These are phyloP conservation scores for Cremastobaeus sp. DNA, from an alignment of 2,888 invertebrate genomes.

Conservation along the genomic window DNA sequence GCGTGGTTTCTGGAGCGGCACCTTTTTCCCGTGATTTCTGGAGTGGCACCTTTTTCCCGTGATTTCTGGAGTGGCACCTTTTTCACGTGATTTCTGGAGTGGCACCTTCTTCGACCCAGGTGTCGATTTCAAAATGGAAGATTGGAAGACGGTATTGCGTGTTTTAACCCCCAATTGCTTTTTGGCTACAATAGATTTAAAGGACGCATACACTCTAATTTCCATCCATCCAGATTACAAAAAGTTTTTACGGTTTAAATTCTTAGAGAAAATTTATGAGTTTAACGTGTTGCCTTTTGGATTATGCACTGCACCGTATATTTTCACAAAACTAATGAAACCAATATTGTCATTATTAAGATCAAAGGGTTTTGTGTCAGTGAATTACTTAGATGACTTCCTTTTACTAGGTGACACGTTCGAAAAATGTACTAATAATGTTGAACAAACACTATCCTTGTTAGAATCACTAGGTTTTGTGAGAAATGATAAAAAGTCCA, in stretches of 20 bases:
- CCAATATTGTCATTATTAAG: conserved; percentile 29
- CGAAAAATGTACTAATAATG: conserved; percentile 13
- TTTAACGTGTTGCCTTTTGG: conserved; percentile 60
- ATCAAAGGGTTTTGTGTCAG: conserved; percentile 10
- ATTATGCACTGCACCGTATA: conserved; percentile 36
- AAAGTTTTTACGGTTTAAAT: conserved; percentile 37
- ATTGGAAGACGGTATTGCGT: conserved; percentile 2
- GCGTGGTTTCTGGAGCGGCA: too few species aligned
- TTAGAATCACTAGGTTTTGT: conserved; percentile 52
- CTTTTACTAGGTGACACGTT: conserved; percentile 33
- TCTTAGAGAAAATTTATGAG: conserved; percentile 32
- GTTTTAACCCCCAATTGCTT: conserved; percentile 7
- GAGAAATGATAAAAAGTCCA: conserved; percentile 40
- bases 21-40: too few species aligned
- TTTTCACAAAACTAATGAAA: conserved; percentile 58
- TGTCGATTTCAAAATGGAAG: conserved; percentile 37
- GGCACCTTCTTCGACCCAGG: too few species aligned
- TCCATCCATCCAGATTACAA: conserved; percentile 25
- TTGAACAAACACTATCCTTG: conserved; percentile 24
- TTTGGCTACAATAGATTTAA: conserved; percentile 10
- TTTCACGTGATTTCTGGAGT: too few species aligned
- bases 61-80: too few species aligned
- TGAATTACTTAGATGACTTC: conserved; percentile 7
- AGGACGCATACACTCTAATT: conserved; percentile 46
- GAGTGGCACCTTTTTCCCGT: too few species aligned